Base-by-base conservation (phyloP, 2,113 vertebrate species). In the Anoplopoma fimbria region DNA sequence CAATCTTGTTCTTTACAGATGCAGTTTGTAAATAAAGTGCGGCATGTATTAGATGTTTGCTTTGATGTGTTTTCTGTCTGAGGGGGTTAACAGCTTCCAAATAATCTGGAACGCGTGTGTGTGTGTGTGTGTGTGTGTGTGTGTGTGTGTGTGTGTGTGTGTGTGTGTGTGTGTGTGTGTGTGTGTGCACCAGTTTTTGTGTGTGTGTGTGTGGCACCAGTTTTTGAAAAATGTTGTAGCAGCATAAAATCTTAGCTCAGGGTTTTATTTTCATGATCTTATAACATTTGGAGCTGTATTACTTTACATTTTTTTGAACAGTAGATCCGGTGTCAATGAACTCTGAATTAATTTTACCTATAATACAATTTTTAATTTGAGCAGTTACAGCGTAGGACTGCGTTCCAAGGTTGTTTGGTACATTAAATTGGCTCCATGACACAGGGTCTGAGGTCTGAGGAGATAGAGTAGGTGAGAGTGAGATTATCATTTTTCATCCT, bases 1-100 rank as follows among this genome's bases (percentile, higher is more conserved):
- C 86, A 93, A 92, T 93, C 87, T 93, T 86, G 75, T 76, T 85
- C 80, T 87, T 79, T 84, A 79, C 85, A 87, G 82, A 88, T 92
- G 82, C 88, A 78, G 81, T 93, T 93, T 94, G 91, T 91, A 87
- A 93, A 93, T 92, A 93, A 94, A 94, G 84, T 67, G 78, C 51
- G 27, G 83, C 88, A 86, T 91, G 86, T 79, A 80, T 71, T 82
- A 62, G 38, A 31, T 67, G 13, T 75, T 75, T 70, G 47, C 55
- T 79, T 85, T 51, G 17, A 1, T 57, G 47, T 79, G 53, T 42
- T 74, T 69, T n/a, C n/a, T 80, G 29, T 84, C 13, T 70, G 21
- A 49, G 31, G 27, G 7, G 17, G 14, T 51, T 33, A 19, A n/a
- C 65, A 8, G 58, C 27, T 23, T 29, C 34, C 15, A 71, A 31